Percentiles rank a stretch among this genome's conserved stretches.
Evolutionary conservation across 2,888 invertebrate species (phyloP).

Genomic region (Epistrophe grossulariae): DNA sequence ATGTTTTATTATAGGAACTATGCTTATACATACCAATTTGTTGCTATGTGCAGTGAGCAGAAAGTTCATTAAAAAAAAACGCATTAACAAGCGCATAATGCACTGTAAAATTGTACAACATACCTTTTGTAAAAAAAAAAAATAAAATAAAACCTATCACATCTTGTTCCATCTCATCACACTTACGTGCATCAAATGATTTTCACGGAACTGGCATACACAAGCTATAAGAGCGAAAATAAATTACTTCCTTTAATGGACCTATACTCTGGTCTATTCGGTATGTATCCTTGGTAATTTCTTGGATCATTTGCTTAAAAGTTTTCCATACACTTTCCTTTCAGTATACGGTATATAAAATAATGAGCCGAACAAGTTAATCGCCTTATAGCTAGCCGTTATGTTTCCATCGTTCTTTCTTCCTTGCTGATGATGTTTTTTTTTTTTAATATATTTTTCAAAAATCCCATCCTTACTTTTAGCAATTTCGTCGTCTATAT

Average conservation of each 20-base stretch:
- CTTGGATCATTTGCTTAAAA: slow-evolving; percentile 66
- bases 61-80: background rate
- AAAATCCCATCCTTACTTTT: slow-evolving; percentile 5
- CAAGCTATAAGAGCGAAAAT: slow-evolving; percentile 34
- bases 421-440: background rate
- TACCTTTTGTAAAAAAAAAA: background rate
- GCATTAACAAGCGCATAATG: background rate
- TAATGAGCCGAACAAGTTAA: slow-evolving; percentile 61
- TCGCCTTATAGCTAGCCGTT: slow-evolving; percentile 64
- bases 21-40: background rate
- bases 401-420: slow-evolving; percentile 41
- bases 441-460: background rate
- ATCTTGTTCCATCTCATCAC: slow-evolving; percentile 19
- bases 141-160: background rate
- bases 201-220: slow-evolving; percentile 3
- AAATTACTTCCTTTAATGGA: slow-evolving; percentile 39
- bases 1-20: background rate
- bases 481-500: slow-evolving; percentile 14
- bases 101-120: background rate
- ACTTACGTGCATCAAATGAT: slow-evolving; percentile 16
- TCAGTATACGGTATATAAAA: background rate
- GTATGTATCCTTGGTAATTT: slow-evolving; percentile 43
- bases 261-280: slow-evolving; percentile 36
- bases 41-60: background rate
- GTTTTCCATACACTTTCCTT: slow-evolving; percentile 46